Base-by-base conservation (phyloP, 2,888 invertebrate genomes). In the Lacanobia wlatinum region DNA sequence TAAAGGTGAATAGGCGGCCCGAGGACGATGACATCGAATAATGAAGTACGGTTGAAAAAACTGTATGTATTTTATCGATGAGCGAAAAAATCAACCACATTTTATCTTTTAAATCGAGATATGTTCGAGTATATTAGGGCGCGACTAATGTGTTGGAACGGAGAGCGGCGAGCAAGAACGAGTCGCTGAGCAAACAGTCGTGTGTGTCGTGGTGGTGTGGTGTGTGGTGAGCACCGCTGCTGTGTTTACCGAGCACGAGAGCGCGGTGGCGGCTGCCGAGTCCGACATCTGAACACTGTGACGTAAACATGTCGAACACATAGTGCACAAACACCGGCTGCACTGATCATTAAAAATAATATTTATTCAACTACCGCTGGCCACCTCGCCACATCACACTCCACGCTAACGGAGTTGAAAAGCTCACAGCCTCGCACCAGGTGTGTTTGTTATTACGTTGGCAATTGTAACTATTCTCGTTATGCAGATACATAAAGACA, bases 331-430 rank as follows among this genome's bases (percentile, higher is more conserved):
- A 95, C 94, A 94, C 88, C 87, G 89, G 89, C 92, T 90, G 91
- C 93, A 93, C 94, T 95, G 94, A 95, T 96, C 96, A 92, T 92
- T 94, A 93, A 92, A 93, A 94, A 96, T 93, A 96, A 96, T 96
- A 95, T 95, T 96, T 94, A 91, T 94, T 92, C 90, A 89, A 90
- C 90, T 91, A 92, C 92, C 88, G 90, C 85, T 86, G 86, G 87
- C 88, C 86, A 78, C 80, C 84, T 82, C 82, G 87, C 71, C 52
- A 79, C 78, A 68, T 72, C 79, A 70, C 82, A 76, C 78, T 77
- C 69, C 69, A 68, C 61, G 55, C 50, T 77, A 76, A 84, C 81
- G 73, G 70, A 84, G 58, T 61, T 67, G 56, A 61, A 78, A 85
- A 85, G 83, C 83, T 83, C 65, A 58, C 70, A 80, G 21, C 78